A percentile compares a stretch with the other conserved stretches of the same genome.
phyloP scores from a whole-genome alignment of 2,888 invertebrate genomes.

The Eledona agricola region DNA sequence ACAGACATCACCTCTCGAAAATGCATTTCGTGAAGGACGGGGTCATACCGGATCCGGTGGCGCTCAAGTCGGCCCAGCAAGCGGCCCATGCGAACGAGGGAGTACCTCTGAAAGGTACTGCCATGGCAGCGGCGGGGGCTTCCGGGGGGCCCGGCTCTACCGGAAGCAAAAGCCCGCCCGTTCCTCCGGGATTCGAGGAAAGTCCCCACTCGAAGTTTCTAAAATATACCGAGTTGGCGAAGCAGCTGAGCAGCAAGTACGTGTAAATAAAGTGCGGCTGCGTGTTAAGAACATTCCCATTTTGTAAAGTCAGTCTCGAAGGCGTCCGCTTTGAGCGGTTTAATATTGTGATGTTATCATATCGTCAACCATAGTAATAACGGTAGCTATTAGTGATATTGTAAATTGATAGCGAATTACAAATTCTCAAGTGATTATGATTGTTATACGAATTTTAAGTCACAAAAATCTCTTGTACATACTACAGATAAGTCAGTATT shows the following conservation, averaged over 20 bases:
- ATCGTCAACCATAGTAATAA: slow-evolving; percentile 66
- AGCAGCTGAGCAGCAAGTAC: slow-evolving; percentile 97
- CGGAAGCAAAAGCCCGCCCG: slow-evolving; percentile 58
- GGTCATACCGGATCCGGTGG: slow-evolving; percentile 80
- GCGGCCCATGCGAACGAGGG: slow-evolving; percentile 49
- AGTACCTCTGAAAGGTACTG: slow-evolving; percentile 53
- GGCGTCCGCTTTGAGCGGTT: slow-evolving; percentile 60
- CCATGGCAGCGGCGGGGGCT: slow-evolving; percentile 45
- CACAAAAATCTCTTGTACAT: slow-evolving; percentile 58
- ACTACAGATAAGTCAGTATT: slow-evolving; percentile 61
- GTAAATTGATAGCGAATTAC: slow-evolving; percentile 55
- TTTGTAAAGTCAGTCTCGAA: slow-evolving; percentile 54
- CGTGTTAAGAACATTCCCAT: slow-evolving; percentile 51
- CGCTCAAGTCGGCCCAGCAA: slow-evolving; percentile 65
- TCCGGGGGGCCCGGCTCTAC: slow-evolving; percentile 49
- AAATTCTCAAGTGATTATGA: slow-evolving; percentile 61
- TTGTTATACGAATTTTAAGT: slow-evolving; percentile 63
- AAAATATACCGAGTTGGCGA: slow-evolving; percentile 98
- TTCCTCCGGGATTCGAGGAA: slow-evolving; percentile 76
- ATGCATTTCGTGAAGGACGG: slow-evolving; percentile 96
- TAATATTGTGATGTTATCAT: slow-evolving; percentile 79
- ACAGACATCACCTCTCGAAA: slow-evolving; percentile 94
- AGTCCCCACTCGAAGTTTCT: slow-evolving; percentile 97
- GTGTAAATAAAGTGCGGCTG: slow-evolving; percentile 69
- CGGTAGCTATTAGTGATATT: slow-evolving; percentile 49